Evolutionary conservation across 2,888 invertebrate genomes (phyloP).

Genomic region (Sipha maydis): DNA sequence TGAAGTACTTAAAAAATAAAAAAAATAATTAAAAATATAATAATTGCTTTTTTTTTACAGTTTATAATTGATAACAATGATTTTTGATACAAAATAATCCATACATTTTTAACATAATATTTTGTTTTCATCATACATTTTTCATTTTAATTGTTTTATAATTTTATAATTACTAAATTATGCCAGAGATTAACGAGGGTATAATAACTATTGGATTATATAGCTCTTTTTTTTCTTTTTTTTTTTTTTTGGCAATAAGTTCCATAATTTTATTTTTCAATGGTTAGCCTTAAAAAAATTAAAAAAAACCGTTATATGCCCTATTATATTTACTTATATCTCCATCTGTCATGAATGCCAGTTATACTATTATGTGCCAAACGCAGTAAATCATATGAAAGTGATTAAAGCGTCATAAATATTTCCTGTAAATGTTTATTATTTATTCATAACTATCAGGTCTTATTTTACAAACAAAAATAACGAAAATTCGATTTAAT

Average conservation of each 20-base stretch:
- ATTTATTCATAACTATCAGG: background rate
- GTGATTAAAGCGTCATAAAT: background rate
- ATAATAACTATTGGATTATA: conserved; percentile 27
- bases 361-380: conserved; percentile 18
- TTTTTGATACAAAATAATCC: no score
- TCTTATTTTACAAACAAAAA: background rate
- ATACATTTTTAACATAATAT: background rate
- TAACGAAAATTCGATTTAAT: background rate
- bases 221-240: no score
- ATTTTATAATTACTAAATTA: conserved; percentile 26
- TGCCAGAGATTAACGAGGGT: conserved; percentile 3
- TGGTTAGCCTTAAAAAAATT: background rate
- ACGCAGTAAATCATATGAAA: background rate
- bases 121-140: background rate
- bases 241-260: conserved; percentile 27
- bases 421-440: background rate
- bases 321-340: background rate
- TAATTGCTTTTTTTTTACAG: background rate
- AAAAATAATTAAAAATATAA: background rate
- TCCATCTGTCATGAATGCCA: background rate
- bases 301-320: background rate
- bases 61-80: background rate
- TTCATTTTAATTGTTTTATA: background rate
- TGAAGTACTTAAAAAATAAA: background rate
- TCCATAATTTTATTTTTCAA: background rate